Evolutionary conservation across 2,888 invertebrate species (phyloP), one percentile per base, ranked within the genome.

Genomic region (Neria commutata): DNA sequence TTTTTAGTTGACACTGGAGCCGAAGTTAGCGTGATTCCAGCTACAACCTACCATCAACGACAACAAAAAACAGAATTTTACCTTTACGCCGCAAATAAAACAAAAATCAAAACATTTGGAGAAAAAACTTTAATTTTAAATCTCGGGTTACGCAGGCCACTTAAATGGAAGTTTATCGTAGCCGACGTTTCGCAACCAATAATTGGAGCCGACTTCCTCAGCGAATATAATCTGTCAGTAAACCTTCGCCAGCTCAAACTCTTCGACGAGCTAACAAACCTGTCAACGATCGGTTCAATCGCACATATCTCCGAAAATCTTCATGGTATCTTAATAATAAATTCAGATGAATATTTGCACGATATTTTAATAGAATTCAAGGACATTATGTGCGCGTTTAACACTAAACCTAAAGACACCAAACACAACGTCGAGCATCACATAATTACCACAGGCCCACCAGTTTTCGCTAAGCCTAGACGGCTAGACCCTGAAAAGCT

Each of bases 371-470:
- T 11, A 17, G 37, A 57, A 50, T 61, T 58, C 11, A 56, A 46
- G 4, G 55, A 49, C 17, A 55, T 61, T 1, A 57, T 54, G n/a
- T n/a, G n/a, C n/a, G 47, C 10, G 8, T 14, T 5, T 3, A 42
- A 49, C 14, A 1, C 10, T 1, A 29, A 4, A 5, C 49, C 23
- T 0, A 49, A 47, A 21, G 50, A 14, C 10, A 2, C 33, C 3
- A 29, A 8, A 1, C 56, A 54, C 16, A 40, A 49, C 2, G 53
- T 65, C 11, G n/a, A 45, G 10, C 58, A 65, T 19, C 60, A 66
- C 42, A 66, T 63, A 10, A 50, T 62, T 3, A 60, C 63, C 19
- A 58, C 5, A 6, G 65, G 61, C n/a, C n/a, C n/a, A n/a, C n/a
- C n/a, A n/a, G n/a, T n/a, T n/a, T n/a, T n/a, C n/a, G n/a, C n/a